Evolutionary conservation across 2,888 invertebrate species (phyloP).

Genomic region (Dynastes hyllus): DNA sequence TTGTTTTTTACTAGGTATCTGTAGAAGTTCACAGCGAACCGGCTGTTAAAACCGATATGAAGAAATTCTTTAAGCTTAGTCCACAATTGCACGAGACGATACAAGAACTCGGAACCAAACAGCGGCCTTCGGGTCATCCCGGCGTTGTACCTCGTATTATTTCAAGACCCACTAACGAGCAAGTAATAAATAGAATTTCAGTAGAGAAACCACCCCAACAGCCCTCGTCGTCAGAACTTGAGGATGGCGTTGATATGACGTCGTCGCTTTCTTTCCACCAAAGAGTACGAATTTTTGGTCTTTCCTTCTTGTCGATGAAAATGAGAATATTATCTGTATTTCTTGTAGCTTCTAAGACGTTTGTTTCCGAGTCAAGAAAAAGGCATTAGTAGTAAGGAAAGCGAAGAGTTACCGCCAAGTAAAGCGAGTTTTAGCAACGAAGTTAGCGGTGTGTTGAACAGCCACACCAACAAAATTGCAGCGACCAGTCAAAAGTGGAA

Average conservation of each 20-base stretch:
- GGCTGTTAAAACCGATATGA: constrained; percentile 9
- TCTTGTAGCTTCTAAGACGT: constrained; percentile 3
- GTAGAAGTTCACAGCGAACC: constrained; percentile 52
- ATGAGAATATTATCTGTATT: neutral
- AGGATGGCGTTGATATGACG: neutral
- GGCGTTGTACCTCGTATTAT: constrained; percentile 42
- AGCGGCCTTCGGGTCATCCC: constrained; percentile 47
- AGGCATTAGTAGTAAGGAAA: neutral
- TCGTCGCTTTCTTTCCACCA: constrained; percentile 8
- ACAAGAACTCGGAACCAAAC: constrained; percentile 52
- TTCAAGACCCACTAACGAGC: constrained; percentile 3
- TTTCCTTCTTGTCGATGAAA: neutral
- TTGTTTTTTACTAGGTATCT: constrained; percentile 44
- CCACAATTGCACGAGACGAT: constrained; percentile 54
- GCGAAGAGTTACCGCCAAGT: neutral
- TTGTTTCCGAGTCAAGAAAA: constrained; percentile 13
- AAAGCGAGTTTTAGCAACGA: neutral
- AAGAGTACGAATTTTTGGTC: neutral
- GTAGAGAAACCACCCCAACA: neutral
- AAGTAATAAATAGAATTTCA: neutral
- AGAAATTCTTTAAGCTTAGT: constrained; percentile 42
- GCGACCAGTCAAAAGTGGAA: constrained; percentile 57
- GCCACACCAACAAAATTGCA: neutral
- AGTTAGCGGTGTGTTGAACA: neutral
- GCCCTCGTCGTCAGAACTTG: neutral